Base-by-base conservation (phyloP, 1,140 invertebrate species). In the Dryas iulia region DNA sequence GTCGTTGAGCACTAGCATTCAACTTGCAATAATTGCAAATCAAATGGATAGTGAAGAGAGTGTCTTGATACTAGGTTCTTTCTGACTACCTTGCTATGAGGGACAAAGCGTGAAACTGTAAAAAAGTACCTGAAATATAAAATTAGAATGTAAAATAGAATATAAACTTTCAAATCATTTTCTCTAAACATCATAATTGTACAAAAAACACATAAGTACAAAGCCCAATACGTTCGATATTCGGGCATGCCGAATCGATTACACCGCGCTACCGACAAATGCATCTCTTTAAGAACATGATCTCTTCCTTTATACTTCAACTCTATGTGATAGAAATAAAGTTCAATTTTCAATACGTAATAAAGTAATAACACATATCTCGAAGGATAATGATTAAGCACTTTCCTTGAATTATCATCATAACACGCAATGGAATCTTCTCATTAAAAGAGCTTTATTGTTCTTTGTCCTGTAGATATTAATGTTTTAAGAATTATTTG, bases 211-310 rank as follows among this genome's bases (percentile, higher is more conserved):
- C 54, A 69, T 54, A 59, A 25, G 53, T 31, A 69, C 58, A 72
- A 77, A 77, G 73, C 74, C 53, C 61, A 78, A 73, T 62, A 57
- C 71, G 61, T 59, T 33, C 66, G 68, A 81, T 78, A 73, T 78
- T 72, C 52, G 68, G 60, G 73, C 81, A 73, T 73, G 69, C 63
- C 83, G 59, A 85, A 85, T 86, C 74, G 82, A 88, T 88, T 86
- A 73, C 59, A 75, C 33, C 69, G 61, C 73, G 81, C 82, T 86
- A 81, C 85, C 74, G 83, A 73, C 60, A 66, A 77, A 72, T 63
- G 63, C 62, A 56, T 67, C 67, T 64, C 39, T 65, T 57, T 14
- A 65, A 53, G 10, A 35, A 25, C 2, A 35, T 10, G 3, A 25
- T 7, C 14, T 39, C 12, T 25, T 35, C 25, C 14, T 35, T 39